phyloP scores from a whole-genome alignment of 2,113 vertebrate species.

The Ascaphus truei region DNA sequence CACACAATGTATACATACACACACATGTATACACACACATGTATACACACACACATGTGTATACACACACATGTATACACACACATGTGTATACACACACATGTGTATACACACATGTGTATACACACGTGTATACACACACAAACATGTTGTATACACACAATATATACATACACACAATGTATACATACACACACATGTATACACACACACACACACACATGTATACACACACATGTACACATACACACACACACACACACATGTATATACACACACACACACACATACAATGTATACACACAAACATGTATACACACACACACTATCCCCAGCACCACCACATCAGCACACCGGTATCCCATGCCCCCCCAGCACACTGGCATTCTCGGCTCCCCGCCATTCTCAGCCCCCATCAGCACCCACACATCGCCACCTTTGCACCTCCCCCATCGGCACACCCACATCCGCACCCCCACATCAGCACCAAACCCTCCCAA shows the following conservation, averaged over 20 bases:
- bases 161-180: neutral
- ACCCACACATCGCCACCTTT: neutral
- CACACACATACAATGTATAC: neutral
- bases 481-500: too few species aligned
- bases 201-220: neutral
- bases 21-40: neutral
- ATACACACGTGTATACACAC: neutral
- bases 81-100: neutral
- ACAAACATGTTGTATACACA: neutral
- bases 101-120: neutral
- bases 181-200: neutral
- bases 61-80: neutral
- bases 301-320: neutral
- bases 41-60: neutral
- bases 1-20: neutral
- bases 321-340: neutral
- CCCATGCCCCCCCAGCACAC: too few species aligned
- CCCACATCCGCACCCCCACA: too few species aligned
- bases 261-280: neutral
- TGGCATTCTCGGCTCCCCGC: too few species aligned
- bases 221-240: neutral
- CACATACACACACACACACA: neutral
- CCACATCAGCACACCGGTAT: neutral
- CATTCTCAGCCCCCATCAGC: too few species aligned
- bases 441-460: too few species aligned